phyloP scores from a whole-genome alignment of 53 echinoderm and acorn worm genomes.

The Arbacia lixula region DNA sequence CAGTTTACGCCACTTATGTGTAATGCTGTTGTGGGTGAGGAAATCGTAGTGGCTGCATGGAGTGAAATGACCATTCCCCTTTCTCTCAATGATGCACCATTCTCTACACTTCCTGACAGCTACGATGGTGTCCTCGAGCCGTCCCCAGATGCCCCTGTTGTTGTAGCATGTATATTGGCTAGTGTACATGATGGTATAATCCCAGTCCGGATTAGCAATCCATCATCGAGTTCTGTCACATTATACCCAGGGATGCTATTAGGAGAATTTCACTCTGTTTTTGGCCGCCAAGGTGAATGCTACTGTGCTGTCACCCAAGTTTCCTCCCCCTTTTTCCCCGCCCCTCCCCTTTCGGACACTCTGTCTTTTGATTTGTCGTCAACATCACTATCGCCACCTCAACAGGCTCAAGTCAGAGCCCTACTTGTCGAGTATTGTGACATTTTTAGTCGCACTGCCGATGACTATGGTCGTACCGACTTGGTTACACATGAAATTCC shows the following conservation, averaged over 20 bases:
- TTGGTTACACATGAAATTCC: conserved; percentile 49
- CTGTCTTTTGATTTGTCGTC: conserved; percentile 24
- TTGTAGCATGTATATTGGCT: conserved; percentile 40
- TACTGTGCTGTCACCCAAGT: not conserved
- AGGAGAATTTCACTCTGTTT: conserved; percentile 51
- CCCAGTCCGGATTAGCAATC: conserved; percentile 42
- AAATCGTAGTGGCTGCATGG: conserved; percentile 36
- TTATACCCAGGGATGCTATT: conserved; percentile 37
- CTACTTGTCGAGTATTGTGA: conserved; percentile 23
- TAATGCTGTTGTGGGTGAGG: conserved; percentile 6
- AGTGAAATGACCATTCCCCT: conserved; percentile 39
- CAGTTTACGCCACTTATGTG: conserved; percentile 22
- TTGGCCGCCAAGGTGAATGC: conserved; percentile 32
- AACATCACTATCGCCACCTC: conserved; percentile 22
- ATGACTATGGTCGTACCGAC: conserved; percentile 50
- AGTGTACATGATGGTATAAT: conserved; percentile 11
- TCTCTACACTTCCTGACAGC: too few relatives aligned
- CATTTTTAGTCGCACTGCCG: conserved; percentile 3
- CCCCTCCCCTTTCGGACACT: not conserved
- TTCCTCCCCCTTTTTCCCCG: not conserved
- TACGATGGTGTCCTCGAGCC: conserved; percentile 53
- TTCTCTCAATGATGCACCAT: too few relatives aligned
- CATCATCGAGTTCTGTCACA: not conserved
- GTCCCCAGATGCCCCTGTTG: not conserved
- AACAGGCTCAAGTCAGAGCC: conserved; percentile 21